phyloP scores from a whole-genome alignment of 2,797 vertebrate genomes.

The Pampus argenteus region DNA sequence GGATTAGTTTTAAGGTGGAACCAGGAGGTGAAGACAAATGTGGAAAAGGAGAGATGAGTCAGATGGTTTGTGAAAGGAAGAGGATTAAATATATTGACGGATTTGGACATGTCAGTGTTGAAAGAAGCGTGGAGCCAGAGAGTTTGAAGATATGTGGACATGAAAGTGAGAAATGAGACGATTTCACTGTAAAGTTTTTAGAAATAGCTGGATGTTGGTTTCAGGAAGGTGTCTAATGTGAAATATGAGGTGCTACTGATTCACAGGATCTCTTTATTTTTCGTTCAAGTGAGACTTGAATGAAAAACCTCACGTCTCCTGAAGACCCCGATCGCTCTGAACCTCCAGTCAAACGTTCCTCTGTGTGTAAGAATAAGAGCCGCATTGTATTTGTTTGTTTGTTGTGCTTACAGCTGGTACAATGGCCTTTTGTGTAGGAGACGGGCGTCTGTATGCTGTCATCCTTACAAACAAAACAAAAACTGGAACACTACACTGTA shows the following conservation, averaged over 20 bases:
- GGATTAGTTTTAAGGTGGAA: conserved; percentile 7
- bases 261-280: conserved; percentile 30
- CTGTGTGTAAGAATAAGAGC: conserved; percentile 57
- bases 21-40: neutral
- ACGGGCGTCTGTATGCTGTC: conserved; percentile 63
- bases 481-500: too few species aligned
- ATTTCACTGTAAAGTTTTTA: conserved; percentile 7
- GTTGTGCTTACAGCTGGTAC: conserved; percentile 54
- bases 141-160: conserved; percentile 23
- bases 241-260: conserved; percentile 42
- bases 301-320: conserved; percentile 22
- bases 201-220: conserved; percentile 9
- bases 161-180: conserved; percentile 26
- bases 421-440: conserved; percentile 71
- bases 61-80: conserved; percentile 3
- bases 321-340: conserved; percentile 23
- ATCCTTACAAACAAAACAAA: conserved; percentile 41
- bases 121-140: neutral
- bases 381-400: conserved; percentile 59
- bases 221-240: conserved; percentile 17
- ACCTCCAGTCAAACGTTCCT: conserved; percentile 63
- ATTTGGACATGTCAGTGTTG: neutral
- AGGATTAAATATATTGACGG: conserved; percentile 9
- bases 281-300: conserved; percentile 23
- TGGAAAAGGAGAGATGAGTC: conserved; percentile 2